These are phyloP conservation scores for Sciaenops ocellatus DNA, from an alignment of 2,797 vertebrate species.

Conservation along the genomic window DNA sequence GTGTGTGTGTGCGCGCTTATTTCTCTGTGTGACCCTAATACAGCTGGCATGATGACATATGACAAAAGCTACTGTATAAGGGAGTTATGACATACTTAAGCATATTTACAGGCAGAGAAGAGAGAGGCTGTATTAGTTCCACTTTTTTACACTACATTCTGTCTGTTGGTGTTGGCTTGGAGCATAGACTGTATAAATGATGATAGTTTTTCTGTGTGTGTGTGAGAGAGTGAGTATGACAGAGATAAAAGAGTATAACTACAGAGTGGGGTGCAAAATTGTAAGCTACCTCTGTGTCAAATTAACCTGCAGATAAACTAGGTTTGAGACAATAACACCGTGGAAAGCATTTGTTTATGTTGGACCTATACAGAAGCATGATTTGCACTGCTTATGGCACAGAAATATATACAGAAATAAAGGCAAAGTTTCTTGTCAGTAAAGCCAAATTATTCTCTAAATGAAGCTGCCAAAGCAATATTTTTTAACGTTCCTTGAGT, in stretches of 20 bases:
- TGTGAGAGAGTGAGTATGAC: background rate
- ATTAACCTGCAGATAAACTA: background rate
- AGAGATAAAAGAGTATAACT: background rate
- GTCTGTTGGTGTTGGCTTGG: constrained; percentile 12
- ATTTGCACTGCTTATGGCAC: background rate
- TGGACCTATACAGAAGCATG: background rate
- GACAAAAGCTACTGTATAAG: constrained; percentile 31
- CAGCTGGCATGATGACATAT: constrained; percentile 31
- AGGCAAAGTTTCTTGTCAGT: background rate
- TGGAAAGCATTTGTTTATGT: background rate
- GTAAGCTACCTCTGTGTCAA: background rate
- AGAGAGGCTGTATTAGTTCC: constrained; percentile 5
- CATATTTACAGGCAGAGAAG: constrained; percentile 16
- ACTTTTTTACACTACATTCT: constrained; percentile 5
- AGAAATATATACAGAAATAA: background rate
- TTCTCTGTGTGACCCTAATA: constrained; percentile 17
- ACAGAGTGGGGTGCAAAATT: background rate
- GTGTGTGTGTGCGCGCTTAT: background rate
- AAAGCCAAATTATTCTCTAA: constrained; percentile 4
- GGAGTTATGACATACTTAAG: background rate
- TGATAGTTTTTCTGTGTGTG: background rate
- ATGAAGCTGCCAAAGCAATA: constrained; percentile 18
- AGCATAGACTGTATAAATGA: background rate
- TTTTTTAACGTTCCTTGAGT: background rate
- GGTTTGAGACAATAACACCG: background rate